A percentile compares a stretch with the other conserved stretches of the same genome.
These are phyloP conservation scores for Cephus pygmeus DNA, from an alignment of 2,888 invertebrate genomes.

Conservation along the genomic window DNA sequence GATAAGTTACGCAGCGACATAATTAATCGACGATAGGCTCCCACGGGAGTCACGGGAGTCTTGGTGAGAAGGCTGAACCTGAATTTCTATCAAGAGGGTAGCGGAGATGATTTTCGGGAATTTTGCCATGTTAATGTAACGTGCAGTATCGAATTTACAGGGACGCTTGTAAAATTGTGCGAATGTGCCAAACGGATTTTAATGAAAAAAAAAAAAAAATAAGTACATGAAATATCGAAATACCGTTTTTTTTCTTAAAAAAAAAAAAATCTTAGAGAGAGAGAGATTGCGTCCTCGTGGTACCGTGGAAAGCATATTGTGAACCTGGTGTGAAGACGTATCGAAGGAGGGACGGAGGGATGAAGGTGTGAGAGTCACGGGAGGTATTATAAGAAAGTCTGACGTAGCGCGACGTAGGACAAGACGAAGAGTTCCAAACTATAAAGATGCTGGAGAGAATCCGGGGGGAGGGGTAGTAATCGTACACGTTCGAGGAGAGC, in stretches of 20 bases:
- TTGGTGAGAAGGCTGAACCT: not conserved
- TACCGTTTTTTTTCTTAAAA: not conserved
- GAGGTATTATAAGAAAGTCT: not conserved
- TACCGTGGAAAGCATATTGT: not conserved
- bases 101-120: not conserved
- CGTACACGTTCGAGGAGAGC: not conserved
- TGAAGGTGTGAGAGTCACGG: not conserved
- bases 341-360: not conserved
- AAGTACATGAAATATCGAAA: not conserved
- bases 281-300: not conserved
- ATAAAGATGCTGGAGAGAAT: conserved; percentile 1
- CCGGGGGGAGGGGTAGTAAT: not conserved
- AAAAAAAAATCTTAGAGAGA: not conserved
- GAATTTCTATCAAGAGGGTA: not conserved
- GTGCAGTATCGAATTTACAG: not conserved
- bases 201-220: not conserved
- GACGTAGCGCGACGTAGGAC: not conserved
- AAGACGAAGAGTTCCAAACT: not conserved
- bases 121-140: not conserved
- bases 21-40: conserved; percentile 43
- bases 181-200: too few relatives aligned
- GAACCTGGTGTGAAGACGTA: not conserved
- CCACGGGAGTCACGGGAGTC: not conserved
- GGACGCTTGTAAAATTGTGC: too few relatives aligned
- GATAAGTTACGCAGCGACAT: conserved; percentile 51